Conservation (phyloP, 2,113 vertebrate species). For the Gobio gobio region DNA sequence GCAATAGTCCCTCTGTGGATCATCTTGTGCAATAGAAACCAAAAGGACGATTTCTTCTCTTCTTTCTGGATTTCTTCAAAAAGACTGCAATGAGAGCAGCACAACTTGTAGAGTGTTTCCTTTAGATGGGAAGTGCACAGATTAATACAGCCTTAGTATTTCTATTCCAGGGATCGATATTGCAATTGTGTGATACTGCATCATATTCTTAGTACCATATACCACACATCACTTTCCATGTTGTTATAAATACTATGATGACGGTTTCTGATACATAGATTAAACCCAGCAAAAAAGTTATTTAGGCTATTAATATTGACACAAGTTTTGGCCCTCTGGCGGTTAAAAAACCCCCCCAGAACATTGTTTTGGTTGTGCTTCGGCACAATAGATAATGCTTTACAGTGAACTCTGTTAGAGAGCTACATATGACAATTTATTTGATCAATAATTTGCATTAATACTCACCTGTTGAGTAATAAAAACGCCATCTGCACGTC, state of each 20-base stretch:
- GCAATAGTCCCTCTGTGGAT: conserved; percentile 4
- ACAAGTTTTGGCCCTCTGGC: no score
- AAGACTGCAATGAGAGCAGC: not conserved
- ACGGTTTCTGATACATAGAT: not conserved
- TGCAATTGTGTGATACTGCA: not conserved
- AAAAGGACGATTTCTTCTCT: not conserved
- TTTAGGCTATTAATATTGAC: no score
- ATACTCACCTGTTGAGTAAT: no score
- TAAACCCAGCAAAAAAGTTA: not conserved
- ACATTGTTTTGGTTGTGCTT: no score
- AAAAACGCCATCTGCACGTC: no score
- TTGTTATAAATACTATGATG: not conserved
- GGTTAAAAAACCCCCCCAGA: no score
- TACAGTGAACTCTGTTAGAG: no score
- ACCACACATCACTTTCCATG: not conserved
- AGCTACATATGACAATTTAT: no score
- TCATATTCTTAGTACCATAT: not conserved
- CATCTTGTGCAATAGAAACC: conserved; percentile 4
- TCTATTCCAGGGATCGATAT: not conserved
- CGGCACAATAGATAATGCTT: no score
- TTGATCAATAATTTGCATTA: no score
- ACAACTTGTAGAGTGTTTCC: not conserved
- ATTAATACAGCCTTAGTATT: not conserved
- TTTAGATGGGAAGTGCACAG: not conserved
- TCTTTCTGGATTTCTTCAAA: not conserved